A percentile compares a stretch with the other conserved stretches of the same genome.
phyloP scores from a whole-genome alignment of 1,140 invertebrate genomes.

The Drosophila pruinosa region DNA sequence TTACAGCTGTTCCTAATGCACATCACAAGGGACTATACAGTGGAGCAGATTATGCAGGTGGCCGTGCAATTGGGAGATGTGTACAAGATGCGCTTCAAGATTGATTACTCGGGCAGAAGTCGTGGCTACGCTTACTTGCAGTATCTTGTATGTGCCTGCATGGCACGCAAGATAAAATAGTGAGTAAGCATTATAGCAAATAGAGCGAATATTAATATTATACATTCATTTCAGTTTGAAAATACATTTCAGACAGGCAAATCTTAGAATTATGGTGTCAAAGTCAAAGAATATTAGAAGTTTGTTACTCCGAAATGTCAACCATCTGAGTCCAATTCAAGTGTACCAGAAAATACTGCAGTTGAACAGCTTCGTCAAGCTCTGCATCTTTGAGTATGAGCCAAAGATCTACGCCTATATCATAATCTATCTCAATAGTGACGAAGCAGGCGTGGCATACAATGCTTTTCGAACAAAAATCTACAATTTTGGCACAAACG shows the following conservation, averaged over 20 bases:
- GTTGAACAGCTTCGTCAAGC: slow-evolving; percentile 7
- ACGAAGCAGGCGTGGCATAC: slow-evolving; percentile 33
- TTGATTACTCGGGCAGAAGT: slow-evolving; percentile 23
- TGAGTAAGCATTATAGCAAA: neutral
- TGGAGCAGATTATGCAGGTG: slow-evolving; percentile 29
- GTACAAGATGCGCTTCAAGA: slow-evolving; percentile 55
- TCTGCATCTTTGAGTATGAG: slow-evolving; percentile 24
- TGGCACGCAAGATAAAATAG: neutral
- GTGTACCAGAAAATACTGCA: slow-evolving; percentile 42
- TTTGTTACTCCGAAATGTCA: slow-evolving; percentile 10
- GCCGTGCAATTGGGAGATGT: slow-evolving; percentile 43
- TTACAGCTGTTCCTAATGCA: slow-evolving; percentile 35
- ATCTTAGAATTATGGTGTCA: neutral
- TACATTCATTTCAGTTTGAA: slow-evolving; percentile 15
- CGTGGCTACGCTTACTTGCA: slow-evolving; percentile 65
- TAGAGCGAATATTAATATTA: neutral
- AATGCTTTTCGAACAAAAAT: neutral
- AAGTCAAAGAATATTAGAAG: slow-evolving; percentile 33
- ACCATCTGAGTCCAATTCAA: slow-evolving; percentile 19
- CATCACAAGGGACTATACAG: neutral
- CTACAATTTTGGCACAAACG: slow-evolving; percentile 14
- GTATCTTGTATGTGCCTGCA: slow-evolving; percentile 31
- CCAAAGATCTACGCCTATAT: slow-evolving; percentile 14
- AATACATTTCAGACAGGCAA: neutral
- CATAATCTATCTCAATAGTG: slow-evolving; percentile 47